Evolutionary conservation across 2,797 vertebrate species (phyloP), one percentile per base, ranked within the genome.

Genomic region (Menidia menidia): DNA sequence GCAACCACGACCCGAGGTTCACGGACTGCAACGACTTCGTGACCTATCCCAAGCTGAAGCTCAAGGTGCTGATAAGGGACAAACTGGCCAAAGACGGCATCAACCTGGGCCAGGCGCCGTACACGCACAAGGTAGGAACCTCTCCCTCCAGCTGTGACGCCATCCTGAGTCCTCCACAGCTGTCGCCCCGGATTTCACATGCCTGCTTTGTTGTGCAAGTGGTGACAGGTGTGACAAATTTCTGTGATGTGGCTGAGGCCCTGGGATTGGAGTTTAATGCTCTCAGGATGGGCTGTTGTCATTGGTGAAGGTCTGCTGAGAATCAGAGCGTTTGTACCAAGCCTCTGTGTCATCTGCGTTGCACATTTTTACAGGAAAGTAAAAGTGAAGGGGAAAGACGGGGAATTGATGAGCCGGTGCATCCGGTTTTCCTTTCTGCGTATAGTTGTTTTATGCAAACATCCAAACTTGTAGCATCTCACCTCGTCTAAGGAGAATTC

Each of bases 21-120:
- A 92, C 82, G 31, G 85, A 88, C 35, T 91, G 84, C 64, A 91
- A 89, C 67, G 95, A 96, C 80, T 93, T 94, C 86, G 90, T 95
- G 75, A 94, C 92, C 31, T 98, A 95, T 83, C 97, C 97, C 45
- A 94, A 95, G 73, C 89, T 99, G 79, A 97, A 96, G 77, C 92
- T 98, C 72, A 99, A 99, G 90, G 96, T 98, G 59, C 95, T 98
- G 94, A 95, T 98, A 42, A 89, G 96, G 88, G 97, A 99, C 84
- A 99, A 98, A 90, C 96, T 98, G 1, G 85, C 95, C 41, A 96
- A 96, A 61, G 97, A 98, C 79, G 96, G 96, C n/a, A 95, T 98
- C 84, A 93, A 97, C 91, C 94, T 98, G 56, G 96, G 96, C 71
- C 93, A 95, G 60, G 92, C 94, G 0, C 97, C 98, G 0, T 98